Evolutionary conservation across 2,797 vertebrate genomes (phyloP), one percentile per base, ranked within the genome.

Genomic region (Enteromius fasciolatus): DNA sequence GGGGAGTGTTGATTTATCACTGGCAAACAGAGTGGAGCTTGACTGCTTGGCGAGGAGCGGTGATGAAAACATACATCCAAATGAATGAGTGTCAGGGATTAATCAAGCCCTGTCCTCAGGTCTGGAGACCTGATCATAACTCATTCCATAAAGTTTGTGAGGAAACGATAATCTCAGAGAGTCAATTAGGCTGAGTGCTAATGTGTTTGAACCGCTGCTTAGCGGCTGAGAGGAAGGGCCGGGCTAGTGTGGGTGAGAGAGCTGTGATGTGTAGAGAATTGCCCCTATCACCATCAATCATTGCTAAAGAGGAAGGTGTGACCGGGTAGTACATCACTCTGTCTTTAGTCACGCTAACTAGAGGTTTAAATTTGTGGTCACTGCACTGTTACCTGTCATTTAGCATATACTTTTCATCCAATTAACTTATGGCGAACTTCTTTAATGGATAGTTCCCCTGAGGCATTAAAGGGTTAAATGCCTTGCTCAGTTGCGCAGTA

Each of bases 31-130:
- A 75, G 78, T 83, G 64, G 79, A 84, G 81, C 72, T 77, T 77
- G 70, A 82, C 83, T 73, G 77, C 72, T 87, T 85, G 86, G 86
- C 78, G 59, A 69, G 72, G 82, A 82, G 78, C 48, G 3, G 72
- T 84, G 84, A 86, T 85, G 86, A 88, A 88, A 89, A 86, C 85
- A 76, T 87, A 86, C 82, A 82, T 88, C 83, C 70, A 86, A 84
- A 86, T 87, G 86, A 88, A 88, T 87, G 86, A 87, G 86, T 87
- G 86, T 86, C 86, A 80, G 76, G 74, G 80, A 88, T 88, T 84
- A 88, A 90, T 89, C 87, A 84, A 76, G 75, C 52, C 57, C 79
- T 80, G 85, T 82, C 81, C 73, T 82, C 54, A 46, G 78, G 80
- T 84, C 83, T 68, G 80, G 83, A 76, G 83, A 77, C 78, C 67